Evolutionary conservation across 2,888 invertebrate species (phyloP), one percentile per base, ranked within the genome.

Genomic region (Lycia hirtaria): DNA sequence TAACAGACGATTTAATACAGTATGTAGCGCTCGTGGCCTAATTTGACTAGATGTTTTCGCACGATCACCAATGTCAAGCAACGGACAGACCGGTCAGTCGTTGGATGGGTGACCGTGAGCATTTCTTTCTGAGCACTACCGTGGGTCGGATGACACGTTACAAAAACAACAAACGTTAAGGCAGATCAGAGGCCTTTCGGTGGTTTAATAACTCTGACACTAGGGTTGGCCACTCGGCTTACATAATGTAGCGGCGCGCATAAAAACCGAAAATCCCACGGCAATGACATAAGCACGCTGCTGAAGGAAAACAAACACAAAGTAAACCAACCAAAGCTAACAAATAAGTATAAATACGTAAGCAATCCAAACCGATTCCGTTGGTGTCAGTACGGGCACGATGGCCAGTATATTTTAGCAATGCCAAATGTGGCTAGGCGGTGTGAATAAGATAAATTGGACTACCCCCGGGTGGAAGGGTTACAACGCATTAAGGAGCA

Each of bases 401-500:
- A 24, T 22, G 47, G 51, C 30, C 55, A 58, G 54, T 51, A 61
- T 61, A 58, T 47, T 57, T 51, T 43, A 52, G 55, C 51, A 43
- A 60, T 57, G 63, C 54, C 63, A 63, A 67, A 56, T 56, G 57
- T 47, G 22, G 63, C 49, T 30, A 50, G 53, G 45, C 57, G 55
- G 62, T 55, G 63, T 63, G 68, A 70, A 66, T 66, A 69, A 70
- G 68, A 71, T 72, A 67, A 67, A 70, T 71, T 65, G 62, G 48
- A 56, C 47, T 26, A 45, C 45, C 52, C 51, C 56, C 19, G 52
- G 45, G 35, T 12, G 10, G 12, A 22, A 33, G 32, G 47, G 35
- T 17, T 10, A 33, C 6, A 10, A 6, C 14, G 10, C 45, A 45
- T 22, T 32, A 2, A 6, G 44, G 3, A 19, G 14, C 12, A 9